These are phyloP conservation scores for Brachionus asplanchnoidis DNA, from an alignment of 1,140 invertebrate species.

Conservation along the genomic window DNA sequence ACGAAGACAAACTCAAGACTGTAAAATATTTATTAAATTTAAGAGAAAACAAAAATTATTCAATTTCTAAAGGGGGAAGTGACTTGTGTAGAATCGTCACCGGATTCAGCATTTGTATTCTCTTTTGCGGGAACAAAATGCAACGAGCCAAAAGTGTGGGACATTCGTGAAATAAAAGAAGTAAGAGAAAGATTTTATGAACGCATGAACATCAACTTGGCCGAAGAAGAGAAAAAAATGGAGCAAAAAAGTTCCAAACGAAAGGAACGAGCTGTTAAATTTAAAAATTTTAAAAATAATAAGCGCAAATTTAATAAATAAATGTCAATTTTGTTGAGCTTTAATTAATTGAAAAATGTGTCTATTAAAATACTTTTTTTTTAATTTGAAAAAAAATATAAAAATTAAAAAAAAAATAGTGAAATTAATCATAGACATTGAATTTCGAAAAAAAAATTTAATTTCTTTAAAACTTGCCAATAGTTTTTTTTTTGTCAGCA, in stretches of 20 bases:
- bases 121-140: neutral
- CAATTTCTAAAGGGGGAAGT: neutral
- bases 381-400: neutral
- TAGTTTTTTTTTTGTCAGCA: neutral
- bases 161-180: slow-evolving; percentile 34
- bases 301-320: neutral
- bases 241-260: neutral
- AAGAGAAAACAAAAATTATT: neutral
- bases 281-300: neutral
- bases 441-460: neutral
- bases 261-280: neutral
- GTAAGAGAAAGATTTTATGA: neutral
- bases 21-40: neutral
- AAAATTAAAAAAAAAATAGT: neutral
- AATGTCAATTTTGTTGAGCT: neutral
- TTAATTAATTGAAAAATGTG: neutral
- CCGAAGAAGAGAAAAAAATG: neutral
- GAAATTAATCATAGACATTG: neutral
- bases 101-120: slow-evolving; percentile 28
- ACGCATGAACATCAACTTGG: neutral
- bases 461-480: neutral
- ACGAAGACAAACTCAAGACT: slow-evolving; percentile 5
- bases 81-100: neutral
- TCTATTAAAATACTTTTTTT: neutral
- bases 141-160: slow-evolving; percentile 26